A percentile compares a stretch with the other conserved stretches of the same genome.
Conservation (phyloP, 2,113 vertebrate species). For the Podocnemis expansa region DNA sequence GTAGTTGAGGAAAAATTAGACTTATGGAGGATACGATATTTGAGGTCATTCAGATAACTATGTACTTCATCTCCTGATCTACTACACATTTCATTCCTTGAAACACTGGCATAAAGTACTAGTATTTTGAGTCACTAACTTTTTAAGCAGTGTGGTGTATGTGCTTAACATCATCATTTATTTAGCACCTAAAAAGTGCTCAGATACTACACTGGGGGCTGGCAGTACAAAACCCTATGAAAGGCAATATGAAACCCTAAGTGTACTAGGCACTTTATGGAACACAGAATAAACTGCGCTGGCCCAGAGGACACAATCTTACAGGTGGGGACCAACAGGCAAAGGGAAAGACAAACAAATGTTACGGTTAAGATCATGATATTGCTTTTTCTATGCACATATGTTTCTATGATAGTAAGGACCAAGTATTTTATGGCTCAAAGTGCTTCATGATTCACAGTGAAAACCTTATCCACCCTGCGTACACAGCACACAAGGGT, state of each 20-base stretch:
- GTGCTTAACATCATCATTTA: not conserved
- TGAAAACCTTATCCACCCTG: not conserved
- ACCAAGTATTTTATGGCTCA: not conserved
- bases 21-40: not conserved
- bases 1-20: not conserved
- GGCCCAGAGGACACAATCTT: accelerated
- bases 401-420: not conserved
- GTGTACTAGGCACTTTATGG: not conserved
- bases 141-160: not conserved
- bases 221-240: not conserved
- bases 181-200: not conserved
- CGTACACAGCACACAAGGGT: not conserved
- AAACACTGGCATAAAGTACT: not conserved
- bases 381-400: not conserved
- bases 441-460: not conserved
- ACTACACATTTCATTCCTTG: not conserved
- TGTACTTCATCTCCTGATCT: not conserved
- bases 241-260: not conserved
- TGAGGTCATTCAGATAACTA: not conserved
- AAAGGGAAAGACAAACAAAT: not conserved
- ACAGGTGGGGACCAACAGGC: not conserved
- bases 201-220: not conserved
- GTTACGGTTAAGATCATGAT: not conserved
- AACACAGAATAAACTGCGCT: accelerated
- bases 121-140: not conserved